Percentiles rank a stretch among this genome's conserved stretches.
phyloP scores from a whole-genome alignment of 2,888 invertebrate species.

The Nymphalis c-album region DNA sequence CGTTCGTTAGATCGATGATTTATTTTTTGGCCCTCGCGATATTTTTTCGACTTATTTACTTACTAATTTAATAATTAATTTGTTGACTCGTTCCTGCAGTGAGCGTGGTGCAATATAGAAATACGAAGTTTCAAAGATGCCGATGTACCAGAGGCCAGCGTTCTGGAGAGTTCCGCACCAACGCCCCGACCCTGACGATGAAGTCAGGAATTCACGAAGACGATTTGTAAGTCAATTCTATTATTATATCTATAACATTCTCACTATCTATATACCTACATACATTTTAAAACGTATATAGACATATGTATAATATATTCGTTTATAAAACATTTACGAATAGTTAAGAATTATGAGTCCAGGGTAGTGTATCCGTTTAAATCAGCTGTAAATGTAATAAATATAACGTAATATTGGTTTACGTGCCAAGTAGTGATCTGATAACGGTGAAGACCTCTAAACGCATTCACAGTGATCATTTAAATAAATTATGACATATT shows the following conservation, averaged over 20 bases:
- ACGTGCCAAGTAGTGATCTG: slow-evolving; percentile 24
- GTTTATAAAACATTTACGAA: too few species aligned
- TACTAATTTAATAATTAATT: background rate
- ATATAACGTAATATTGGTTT: slow-evolving; percentile 15
- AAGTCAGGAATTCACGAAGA: slow-evolving; percentile 55
- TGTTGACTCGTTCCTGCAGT: slow-evolving; percentile 11
- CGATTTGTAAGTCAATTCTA: slow-evolving; percentile 48
- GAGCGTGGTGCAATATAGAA: slow-evolving; percentile 1
- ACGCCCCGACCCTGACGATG: slow-evolving; percentile 71
- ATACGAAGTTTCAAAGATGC: slow-evolving; percentile 56
- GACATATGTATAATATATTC: too few species aligned
- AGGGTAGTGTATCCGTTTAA: background rate
- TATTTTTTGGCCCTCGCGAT: background rate
- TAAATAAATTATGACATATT: slow-evolving; percentile 3
- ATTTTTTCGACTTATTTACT: background rate
- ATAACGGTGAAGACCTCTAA: slow-evolving; percentile 25
- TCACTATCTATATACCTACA: too few species aligned
- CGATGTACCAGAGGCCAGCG: slow-evolving; percentile 82
- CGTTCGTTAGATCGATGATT: background rate
- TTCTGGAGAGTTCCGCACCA: slow-evolving; percentile 82
- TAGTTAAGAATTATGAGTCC: too few species aligned
- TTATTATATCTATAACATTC: background rate
- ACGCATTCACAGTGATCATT: slow-evolving; percentile 4
- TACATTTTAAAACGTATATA: too few species aligned
- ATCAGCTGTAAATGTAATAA: slow-evolving; percentile 22